These are phyloP conservation scores for Amniataba percoides DNA, from an alignment of 2,797 vertebrate species.

Conservation along the genomic window DNA sequence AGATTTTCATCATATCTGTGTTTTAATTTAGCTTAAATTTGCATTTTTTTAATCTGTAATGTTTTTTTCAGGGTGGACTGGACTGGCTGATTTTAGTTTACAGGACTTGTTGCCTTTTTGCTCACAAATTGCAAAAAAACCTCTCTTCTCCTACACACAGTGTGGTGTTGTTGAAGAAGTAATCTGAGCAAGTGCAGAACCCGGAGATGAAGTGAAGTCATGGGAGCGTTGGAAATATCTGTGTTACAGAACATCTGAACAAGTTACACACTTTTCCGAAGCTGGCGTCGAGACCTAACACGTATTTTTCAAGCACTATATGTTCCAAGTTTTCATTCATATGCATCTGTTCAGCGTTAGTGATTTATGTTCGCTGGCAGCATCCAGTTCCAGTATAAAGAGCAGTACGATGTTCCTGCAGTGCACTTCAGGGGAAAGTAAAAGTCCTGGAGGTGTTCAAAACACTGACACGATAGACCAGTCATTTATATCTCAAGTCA, in stretches of 20 bases:
- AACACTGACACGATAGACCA: background rate
- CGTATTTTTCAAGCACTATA: background rate
- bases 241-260: background rate
- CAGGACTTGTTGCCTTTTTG: too few species aligned
- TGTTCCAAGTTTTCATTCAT: background rate
- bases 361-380: constrained; percentile 5
- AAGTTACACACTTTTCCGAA: background rate
- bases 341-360: constrained; percentile 14
- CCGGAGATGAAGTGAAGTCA: background rate
- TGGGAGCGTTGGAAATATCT: background rate
- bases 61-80: too few species aligned
- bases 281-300: background rate
- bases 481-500: background rate
- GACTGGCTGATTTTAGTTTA: too few species aligned
- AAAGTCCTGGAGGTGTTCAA: background rate
- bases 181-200: background rate
- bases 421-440: background rate
- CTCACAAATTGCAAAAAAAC: too few species aligned
- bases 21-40: background rate
- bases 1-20: background rate
- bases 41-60: background rate
- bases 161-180: background rate
- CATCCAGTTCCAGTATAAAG: background rate
- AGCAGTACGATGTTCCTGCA: constrained; percentile 3
- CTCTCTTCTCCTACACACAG: background rate